These are phyloP conservation scores for Mesembrinibis cayennensis DNA, from an alignment of 2,113 vertebrate species.

Conservation along the genomic window DNA sequence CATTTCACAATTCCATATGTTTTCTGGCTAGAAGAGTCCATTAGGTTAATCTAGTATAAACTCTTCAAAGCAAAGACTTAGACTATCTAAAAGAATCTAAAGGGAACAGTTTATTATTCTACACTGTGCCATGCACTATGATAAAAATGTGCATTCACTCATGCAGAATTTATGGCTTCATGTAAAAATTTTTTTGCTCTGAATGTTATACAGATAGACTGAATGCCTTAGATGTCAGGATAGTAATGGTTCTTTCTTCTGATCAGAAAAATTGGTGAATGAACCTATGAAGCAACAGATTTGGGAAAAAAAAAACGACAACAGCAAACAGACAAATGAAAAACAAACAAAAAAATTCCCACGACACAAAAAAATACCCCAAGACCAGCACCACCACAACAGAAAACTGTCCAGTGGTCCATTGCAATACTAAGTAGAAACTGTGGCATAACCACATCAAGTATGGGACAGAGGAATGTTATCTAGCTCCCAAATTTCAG, in stretches of 20 bases:
- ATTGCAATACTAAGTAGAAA: not conserved
- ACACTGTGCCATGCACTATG: not conserved
- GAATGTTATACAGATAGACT: not conserved
- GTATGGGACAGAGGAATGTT: not conserved
- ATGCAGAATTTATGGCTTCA: not conserved
- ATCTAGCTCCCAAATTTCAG: not conserved
- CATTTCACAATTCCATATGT: not conserved
- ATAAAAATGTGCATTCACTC: not conserved
- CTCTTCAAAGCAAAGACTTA: not conserved
- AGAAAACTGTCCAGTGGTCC: not conserved
- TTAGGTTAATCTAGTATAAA: not conserved
- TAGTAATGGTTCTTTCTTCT: not conserved
- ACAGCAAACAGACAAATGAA: fast-evolving
- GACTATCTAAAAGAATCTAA: not conserved
- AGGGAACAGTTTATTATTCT: not conserved
- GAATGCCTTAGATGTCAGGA: not conserved
- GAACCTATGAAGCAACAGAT: not conserved
- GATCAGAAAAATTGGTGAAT: not conserved
- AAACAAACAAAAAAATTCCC: not conserved
- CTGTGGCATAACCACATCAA: not conserved
- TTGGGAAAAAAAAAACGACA: not conserved
- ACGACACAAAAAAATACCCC: not conserved
- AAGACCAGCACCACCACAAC: not conserved
- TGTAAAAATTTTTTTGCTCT: not conserved
- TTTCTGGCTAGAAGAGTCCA: not conserved